Conservation (phyloP, 2,888 invertebrate genomes). For the Hybos culiciformis region DNA sequence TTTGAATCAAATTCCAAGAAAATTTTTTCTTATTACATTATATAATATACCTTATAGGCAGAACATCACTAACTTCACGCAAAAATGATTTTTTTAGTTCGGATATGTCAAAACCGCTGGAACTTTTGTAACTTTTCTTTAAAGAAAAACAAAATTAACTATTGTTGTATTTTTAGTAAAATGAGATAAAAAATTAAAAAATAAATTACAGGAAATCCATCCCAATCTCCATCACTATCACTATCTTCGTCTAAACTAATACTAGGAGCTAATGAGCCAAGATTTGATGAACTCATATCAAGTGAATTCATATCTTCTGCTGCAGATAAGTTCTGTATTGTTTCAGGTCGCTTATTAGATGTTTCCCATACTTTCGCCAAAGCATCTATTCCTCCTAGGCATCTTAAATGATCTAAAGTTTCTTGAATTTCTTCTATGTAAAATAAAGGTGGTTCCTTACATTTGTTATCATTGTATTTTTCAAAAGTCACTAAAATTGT, state of each 20-base stretch:
- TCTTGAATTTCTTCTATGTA: conserved; percentile 85
- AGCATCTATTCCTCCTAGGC: conserved; percentile 60
- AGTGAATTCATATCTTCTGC: conserved; percentile 18
- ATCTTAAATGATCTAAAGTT: conserved; percentile 62
- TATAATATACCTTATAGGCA: too few relatives aligned
- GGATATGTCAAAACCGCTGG: too few relatives aligned
- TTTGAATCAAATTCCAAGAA: too few relatives aligned
- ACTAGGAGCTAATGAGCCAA: conserved; percentile 24
- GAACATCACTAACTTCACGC: too few relatives aligned
- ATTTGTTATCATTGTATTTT: background rate
- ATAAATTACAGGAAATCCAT: conserved; percentile 38
- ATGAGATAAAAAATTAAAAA: too few relatives aligned
- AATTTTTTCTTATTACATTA: too few relatives aligned
- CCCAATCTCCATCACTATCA: conserved; percentile 65
- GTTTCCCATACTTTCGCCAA: conserved; percentile 41
- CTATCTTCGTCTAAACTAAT: conserved; percentile 40
- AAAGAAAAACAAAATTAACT: too few relatives aligned
- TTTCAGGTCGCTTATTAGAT: conserved; percentile 26
- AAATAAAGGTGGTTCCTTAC: conserved; percentile 54
- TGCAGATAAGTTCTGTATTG: too few relatives aligned
- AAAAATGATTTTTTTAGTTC: too few relatives aligned
- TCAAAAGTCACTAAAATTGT: conserved; percentile 6
- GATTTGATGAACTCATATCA: conserved; percentile 38
- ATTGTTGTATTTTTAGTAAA: too few relatives aligned
- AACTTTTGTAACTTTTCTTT: too few relatives aligned